These are phyloP conservation scores for Trachythela sp. DNA, from an alignment of 64 coral and sea anemone genomes.

Conservation along the genomic window DNA sequence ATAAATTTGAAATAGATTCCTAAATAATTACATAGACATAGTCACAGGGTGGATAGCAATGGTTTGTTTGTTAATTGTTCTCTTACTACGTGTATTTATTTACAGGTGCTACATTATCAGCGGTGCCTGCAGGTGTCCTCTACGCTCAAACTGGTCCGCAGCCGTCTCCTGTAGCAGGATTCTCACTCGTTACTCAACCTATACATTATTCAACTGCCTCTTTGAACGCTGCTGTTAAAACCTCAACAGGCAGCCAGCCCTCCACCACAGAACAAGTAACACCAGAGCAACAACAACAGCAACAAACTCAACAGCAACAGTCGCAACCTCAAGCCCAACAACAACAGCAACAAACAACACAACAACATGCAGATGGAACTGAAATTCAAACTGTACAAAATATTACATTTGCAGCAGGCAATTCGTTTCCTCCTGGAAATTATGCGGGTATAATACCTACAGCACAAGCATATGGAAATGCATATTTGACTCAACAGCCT, in stretches of 20 bases:
- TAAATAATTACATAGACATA: too few species aligned
- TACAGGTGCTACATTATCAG: background rate
- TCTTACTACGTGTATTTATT: background rate
- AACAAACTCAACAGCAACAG: background rate
- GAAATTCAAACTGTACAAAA: constrained; percentile 14
- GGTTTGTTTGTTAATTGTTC: background rate
- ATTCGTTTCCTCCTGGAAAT: background rate
- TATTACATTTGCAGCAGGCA: constrained; percentile 1
- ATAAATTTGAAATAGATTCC: too few species aligned
- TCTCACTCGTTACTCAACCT: constrained; percentile 1
- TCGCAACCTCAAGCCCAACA: background rate
- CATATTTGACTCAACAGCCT: background rate
- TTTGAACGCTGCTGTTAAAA: background rate
- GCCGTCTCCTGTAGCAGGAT: background rate
- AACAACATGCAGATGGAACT: background rate
- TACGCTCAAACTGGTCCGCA: constrained; percentile 1
- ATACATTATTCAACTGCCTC: background rate
- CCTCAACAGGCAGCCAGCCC: background rate
- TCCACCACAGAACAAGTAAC: background rate
- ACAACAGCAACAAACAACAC: background rate
- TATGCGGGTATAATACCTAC: background rate
- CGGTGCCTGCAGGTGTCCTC: background rate
- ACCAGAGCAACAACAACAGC: background rate
- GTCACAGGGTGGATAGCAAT: background rate
- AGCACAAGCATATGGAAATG: constrained; percentile 10